Evolutionary conservation across 1,140 invertebrate genomes (phyloP), one percentile per base, ranked within the genome.

Genomic region (Platyscapa corneri): DNA sequence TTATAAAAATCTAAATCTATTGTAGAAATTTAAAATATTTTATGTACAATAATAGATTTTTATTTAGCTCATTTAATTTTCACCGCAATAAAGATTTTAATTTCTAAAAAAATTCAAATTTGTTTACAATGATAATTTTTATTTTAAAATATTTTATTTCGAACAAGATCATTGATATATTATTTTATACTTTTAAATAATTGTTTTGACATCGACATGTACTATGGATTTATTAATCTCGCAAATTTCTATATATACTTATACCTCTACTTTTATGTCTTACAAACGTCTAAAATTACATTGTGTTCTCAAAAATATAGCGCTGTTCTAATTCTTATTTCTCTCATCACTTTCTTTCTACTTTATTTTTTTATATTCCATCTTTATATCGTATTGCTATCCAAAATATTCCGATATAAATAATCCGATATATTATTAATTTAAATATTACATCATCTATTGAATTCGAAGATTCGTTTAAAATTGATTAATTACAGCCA

Each of bases 271-370:
- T 46, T 7, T 46, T 7, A 46, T 12, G 42, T 86, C 67, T 37
- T 93, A 93, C 88, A 93, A 91, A 90, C 90, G 85, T 91, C 90
- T 92, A 92, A 91, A 93, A 92, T 93, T 92, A 92, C 90, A 90
- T 88, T 88, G 89, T 90, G n/a, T 90, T 93, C 90, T 93, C 92
- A 93, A 93, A 93, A 93, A 93, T 93, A 93, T 93, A 92, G 88
- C 87, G 82, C 91, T 90, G 88, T 89, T 90, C 83, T 86, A 87
- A 81, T 88, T 82, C 85, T 82, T 88, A 46, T 87, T 64, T 32
- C 88, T 74, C 85, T 87, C 80, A 80, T 70, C 84, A 39, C 85
- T 76, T n/a, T n/a, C 12, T 46, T 46, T 46, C 42, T 46, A 7
- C 49, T 72, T 53, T 79, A 53, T 53, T n/a, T 53, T 53, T 16